These are phyloP conservation scores for Heliornis fulica DNA, from an alignment of 2,113 vertebrate species.

Conservation along the genomic window DNA sequence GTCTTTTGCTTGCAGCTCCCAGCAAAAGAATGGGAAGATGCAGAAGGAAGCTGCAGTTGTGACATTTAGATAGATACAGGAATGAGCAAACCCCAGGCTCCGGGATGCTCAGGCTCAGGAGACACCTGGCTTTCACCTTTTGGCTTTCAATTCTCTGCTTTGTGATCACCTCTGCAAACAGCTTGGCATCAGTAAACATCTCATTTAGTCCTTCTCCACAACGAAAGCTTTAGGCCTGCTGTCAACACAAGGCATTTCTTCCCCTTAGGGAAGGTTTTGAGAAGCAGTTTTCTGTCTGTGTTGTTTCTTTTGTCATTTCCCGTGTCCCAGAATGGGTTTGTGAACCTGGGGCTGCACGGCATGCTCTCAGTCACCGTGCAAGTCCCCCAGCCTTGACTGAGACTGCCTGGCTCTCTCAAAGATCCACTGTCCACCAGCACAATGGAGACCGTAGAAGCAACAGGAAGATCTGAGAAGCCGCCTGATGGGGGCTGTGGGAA, in stretches of 20 bases:
- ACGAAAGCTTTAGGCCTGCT: background rate
- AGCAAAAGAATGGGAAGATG: background rate
- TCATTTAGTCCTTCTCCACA: background rate
- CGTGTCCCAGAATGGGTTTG: background rate
- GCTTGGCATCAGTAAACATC: background rate
- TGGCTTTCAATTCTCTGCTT: background rate
- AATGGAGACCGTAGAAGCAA: background rate
- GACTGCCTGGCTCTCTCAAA: background rate
- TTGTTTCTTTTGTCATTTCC: background rate
- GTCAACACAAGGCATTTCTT: background rate
- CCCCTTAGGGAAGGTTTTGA: background rate
- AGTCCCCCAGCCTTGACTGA: background rate
- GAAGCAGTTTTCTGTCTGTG: background rate
- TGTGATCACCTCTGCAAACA: background rate
- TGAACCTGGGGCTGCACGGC: background rate
- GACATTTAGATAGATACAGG: background rate
- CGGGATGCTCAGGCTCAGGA: background rate
- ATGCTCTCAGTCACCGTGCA: rapidly evolving
- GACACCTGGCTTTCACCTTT: background rate
- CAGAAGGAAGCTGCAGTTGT: background rate
- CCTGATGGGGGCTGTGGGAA: background rate
- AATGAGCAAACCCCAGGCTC: background rate
- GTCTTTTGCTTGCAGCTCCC: background rate
- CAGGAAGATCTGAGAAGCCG: background rate
- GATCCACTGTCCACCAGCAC: background rate